phyloP scores from a whole-genome alignment of 2,797 vertebrate species.

The Ataeniobius toweri region DNA sequence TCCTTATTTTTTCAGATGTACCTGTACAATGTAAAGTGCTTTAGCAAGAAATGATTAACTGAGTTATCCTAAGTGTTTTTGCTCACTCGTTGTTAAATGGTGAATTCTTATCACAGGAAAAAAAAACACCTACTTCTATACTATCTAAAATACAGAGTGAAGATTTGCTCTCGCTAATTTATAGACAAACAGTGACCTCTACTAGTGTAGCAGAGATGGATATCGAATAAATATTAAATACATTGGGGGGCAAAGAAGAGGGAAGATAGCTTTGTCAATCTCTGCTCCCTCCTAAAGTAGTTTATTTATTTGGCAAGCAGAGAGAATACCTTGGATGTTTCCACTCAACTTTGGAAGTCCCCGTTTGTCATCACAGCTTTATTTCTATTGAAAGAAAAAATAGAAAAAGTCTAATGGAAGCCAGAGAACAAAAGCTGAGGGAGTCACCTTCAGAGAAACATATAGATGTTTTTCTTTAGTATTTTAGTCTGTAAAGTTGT shows the following conservation, averaged over 20 bases:
- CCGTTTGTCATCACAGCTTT: slow-evolving; percentile 49
- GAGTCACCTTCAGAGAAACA: slow-evolving; percentile 34
- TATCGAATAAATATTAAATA: slow-evolving; percentile 48
- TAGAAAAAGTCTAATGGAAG: slow-evolving; percentile 19
- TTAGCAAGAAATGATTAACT: neutral
- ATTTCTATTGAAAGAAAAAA: slow-evolving; percentile 27
- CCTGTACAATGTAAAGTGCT: neutral
- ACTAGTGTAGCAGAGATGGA: slow-evolving; percentile 35
- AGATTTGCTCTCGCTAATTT: slow-evolving; percentile 29
- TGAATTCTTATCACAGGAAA: neutral
- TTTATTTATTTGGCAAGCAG: slow-evolving; percentile 18
- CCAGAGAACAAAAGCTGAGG: slow-evolving; percentile 17
- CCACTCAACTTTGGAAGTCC: slow-evolving; percentile 60
- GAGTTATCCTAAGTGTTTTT: neutral
- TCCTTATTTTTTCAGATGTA: neutral
- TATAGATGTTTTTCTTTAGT: slow-evolving; percentile 12
- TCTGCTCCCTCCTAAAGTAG: slow-evolving; percentile 33
- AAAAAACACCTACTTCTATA: neutral
- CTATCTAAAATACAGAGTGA: slow-evolving; percentile 23
- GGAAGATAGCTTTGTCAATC: slow-evolving; percentile 42
- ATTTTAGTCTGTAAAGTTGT: neutral
- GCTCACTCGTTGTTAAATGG: neutral
- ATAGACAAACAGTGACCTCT: slow-evolving; percentile 40
- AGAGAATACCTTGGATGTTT: slow-evolving; percentile 59
- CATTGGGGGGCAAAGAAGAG: slow-evolving; percentile 14